Evolutionary conservation across 2,113 vertebrate species (phyloP).

Genomic region (Symphodus melops): DNA sequence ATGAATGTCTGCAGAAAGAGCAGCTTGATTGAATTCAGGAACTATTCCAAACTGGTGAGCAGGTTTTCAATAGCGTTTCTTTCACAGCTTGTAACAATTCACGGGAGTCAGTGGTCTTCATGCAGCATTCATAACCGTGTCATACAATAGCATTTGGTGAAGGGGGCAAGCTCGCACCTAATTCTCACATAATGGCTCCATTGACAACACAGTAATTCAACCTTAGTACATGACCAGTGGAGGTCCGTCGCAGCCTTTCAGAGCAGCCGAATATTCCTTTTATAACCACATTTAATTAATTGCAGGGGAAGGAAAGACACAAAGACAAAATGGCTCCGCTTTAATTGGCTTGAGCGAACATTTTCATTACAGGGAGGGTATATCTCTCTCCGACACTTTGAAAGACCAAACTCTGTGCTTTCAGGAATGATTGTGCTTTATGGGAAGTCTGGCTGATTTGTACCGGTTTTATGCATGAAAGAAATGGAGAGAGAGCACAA

Average conservation of each 20-base stretch:
- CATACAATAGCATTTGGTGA: conserved; percentile 75
- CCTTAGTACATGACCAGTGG: conserved; percentile 59
- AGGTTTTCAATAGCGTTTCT: conserved; percentile 56
- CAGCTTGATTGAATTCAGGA: conserved; percentile 58
- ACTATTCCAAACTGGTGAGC: conserved; percentile 62
- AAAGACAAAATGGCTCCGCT: conserved; percentile 80
- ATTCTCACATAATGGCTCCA: conserved; percentile 78
- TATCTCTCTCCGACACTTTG: conserved; percentile 72
- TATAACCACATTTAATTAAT: conserved; percentile 81
- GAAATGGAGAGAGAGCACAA: conserved; percentile 43
- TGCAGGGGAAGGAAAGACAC: conserved; percentile 72
- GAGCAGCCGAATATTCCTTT: conserved; percentile 76
- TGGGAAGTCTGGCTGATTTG: conserved; percentile 54
- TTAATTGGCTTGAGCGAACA: conserved; percentile 83
- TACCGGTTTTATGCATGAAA: conserved; percentile 56
- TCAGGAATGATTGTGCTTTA: conserved; percentile 63
- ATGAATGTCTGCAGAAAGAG: conserved; percentile 52
- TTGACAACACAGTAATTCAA: conserved; percentile 76
- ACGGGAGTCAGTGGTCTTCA: conserved; percentile 72
- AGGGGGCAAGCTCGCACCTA: conserved; percentile 71
- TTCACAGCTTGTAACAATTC: conserved; percentile 73
- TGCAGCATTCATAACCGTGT: conserved; percentile 70
- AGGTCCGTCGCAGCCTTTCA: conserved; percentile 73
- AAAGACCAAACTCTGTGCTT: conserved; percentile 70
- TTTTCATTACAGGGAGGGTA: conserved; percentile 75